phyloP scores from a whole-genome alignment of 2,888 invertebrate genomes.

The Papilio demoleus region DNA sequence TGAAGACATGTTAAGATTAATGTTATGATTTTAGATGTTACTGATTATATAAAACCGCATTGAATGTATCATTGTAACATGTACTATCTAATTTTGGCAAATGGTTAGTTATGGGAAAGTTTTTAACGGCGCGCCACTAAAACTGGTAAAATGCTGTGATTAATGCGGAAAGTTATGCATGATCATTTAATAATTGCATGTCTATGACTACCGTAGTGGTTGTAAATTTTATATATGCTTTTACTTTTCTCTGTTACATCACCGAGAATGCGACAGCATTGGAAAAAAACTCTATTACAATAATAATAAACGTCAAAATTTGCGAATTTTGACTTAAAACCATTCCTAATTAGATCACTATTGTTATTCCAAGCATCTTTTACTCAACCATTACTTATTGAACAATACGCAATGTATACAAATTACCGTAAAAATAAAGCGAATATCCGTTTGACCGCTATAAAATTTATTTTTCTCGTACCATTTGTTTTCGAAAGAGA shows the following conservation, averaged over 20 bases:
- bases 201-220: conserved; percentile 12
- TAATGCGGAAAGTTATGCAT: conserved; percentile 8
- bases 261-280: neutral
- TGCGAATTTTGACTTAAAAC: no score
- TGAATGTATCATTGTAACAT: neutral
- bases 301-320: no score
- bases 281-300: no score
- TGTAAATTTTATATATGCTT: neutral
- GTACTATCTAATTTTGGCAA: neutral
- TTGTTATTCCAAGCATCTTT: conserved; percentile 1
- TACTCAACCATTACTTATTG: conserved; percentile 10
- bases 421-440: neutral
- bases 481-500: neutral
- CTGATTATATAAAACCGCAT: neutral
- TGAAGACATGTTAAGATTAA: neutral
- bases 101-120: conserved; percentile 12
- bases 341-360: neutral
- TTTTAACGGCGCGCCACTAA: neutral
- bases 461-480: conserved; percentile 1
- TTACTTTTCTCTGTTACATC: neutral
- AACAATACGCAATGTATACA: conserved; percentile 11
- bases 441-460: conserved; percentile 15
- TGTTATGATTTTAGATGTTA: neutral
- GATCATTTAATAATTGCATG: conserved; percentile 16
- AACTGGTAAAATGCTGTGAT: conserved; percentile 10